These are phyloP conservation scores for Cyprinus carpio DNA, from an alignment of 2,113 vertebrate genomes.

Conservation along the genomic window DNA sequence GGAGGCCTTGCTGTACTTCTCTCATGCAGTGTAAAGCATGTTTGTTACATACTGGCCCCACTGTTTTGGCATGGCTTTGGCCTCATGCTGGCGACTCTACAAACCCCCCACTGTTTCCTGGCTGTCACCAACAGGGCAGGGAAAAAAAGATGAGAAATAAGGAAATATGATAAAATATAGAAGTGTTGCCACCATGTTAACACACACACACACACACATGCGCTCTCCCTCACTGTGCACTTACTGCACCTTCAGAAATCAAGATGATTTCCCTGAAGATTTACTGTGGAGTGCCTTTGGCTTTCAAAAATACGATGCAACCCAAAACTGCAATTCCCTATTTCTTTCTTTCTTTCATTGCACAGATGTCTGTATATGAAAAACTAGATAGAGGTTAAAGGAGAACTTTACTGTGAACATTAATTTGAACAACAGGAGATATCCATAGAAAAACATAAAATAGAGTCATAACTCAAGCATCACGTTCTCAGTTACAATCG, in stretches of 20 bases:
- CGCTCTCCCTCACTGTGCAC: background rate
- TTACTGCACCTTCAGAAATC: slow-evolving; percentile 23
- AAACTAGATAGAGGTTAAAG: background rate
- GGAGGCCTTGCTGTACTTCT: slow-evolving; percentile 34
- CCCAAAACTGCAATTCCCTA: slow-evolving; percentile 21
- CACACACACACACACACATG: background rate
- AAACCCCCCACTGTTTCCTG: slow-evolving; percentile 58
- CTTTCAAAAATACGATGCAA: slow-evolving; percentile 23
- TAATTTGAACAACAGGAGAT: background rate
- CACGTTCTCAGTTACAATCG: background rate
- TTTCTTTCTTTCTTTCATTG: background rate
- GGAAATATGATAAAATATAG: slow-evolving; percentile 51
- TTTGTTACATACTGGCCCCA: slow-evolving; percentile 47
- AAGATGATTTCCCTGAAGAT: slow-evolving; percentile 24
- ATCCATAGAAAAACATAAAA: background rate
- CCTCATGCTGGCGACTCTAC: slow-evolving; percentile 53
- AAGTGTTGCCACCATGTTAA: slow-evolving; percentile 26
- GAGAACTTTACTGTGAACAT: background rate
- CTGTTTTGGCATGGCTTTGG: slow-evolving; percentile 53
- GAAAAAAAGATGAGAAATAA: slow-evolving; percentile 45
- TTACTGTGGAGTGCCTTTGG: slow-evolving; percentile 20
- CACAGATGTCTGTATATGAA: background rate
- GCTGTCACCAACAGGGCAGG: slow-evolving; percentile 56
- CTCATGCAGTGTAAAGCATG: slow-evolving; percentile 45
- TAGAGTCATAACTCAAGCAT: background rate